Percentiles rank a stretch among this genome's conserved stretches.
phyloP scores from a whole-genome alignment of 2,888 invertebrate species.

The Taenaris catops region DNA sequence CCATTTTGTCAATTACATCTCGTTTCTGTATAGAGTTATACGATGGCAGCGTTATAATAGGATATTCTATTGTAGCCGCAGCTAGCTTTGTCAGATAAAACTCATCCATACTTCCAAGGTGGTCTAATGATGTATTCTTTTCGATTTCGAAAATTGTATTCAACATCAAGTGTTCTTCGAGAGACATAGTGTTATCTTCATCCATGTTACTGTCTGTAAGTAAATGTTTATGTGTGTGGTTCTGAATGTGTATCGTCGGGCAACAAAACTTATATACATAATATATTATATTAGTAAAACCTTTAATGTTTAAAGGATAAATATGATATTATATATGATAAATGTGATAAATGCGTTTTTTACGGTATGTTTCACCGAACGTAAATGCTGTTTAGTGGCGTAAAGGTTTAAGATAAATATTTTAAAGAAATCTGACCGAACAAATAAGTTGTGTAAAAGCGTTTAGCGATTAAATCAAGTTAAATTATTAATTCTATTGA shows the following conservation, averaged over 20 bases:
- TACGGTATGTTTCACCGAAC: too few species aligned
- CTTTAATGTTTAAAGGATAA: too few species aligned
- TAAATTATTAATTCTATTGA: too few species aligned
- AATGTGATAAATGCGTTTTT: too few species aligned
- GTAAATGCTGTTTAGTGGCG: too few species aligned
- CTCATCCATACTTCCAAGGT: constrained; percentile 49
- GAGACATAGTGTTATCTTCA: constrained; percentile 35
- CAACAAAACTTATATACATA: too few species aligned
- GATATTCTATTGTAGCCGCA: constrained; percentile 41
- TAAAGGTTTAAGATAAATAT: too few species aligned
- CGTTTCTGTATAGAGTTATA: constrained; percentile 40
- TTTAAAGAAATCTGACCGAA: too few species aligned
- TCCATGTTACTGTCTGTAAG: constrained; percentile 46
- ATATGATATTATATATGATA: too few species aligned
- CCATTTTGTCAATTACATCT: constrained; percentile 32
- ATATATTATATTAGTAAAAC: too few species aligned
- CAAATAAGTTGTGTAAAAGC: too few species aligned
- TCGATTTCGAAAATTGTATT: constrained; percentile 52
- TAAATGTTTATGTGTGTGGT: background rate
- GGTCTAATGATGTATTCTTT: constrained; percentile 38
- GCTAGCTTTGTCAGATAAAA: constrained; percentile 53
- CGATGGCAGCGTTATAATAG: constrained; percentile 28
- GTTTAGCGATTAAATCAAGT: too few species aligned
- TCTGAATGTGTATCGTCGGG: background rate
- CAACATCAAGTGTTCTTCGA: constrained; percentile 49